Conservation (phyloP, 2,888 invertebrate species). For the Ophion ellenae region DNA sequence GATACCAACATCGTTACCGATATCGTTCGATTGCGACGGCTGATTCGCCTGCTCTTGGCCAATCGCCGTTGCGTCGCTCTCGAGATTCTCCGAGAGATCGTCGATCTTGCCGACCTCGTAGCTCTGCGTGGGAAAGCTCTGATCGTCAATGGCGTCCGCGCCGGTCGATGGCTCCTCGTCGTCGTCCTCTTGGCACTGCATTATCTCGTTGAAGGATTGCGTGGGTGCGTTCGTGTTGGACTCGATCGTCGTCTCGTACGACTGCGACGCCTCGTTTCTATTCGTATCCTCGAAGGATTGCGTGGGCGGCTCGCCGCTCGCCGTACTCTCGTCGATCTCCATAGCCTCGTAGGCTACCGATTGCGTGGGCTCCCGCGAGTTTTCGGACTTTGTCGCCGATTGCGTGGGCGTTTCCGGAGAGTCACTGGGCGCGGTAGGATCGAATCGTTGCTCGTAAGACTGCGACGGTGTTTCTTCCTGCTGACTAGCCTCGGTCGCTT, state of each 20-base stretch:
- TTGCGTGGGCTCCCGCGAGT: constrained; percentile 77
- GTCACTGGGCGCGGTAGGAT: constrained; percentile 71
- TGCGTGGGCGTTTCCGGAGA: constrained; percentile 78
- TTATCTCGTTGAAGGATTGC: constrained; percentile 79
- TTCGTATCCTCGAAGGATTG: constrained; percentile 79
- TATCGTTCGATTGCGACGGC: constrained; percentile 81
- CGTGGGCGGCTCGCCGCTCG: constrained; percentile 75
- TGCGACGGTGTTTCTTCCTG: constrained; percentile 79
- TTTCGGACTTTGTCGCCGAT: constrained; percentile 78
- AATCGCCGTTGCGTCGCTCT: constrained; percentile 77
- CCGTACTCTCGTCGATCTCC: constrained; percentile 75
- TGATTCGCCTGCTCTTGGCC: constrained; percentile 78
- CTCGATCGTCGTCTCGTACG: constrained; percentile 73
- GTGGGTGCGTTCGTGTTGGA: constrained; percentile 77
- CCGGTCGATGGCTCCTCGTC: constrained; percentile 54
- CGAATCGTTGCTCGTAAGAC: constrained; percentile 77
- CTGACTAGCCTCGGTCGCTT: constrained; percentile 72
- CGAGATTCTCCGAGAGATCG: constrained; percentile 75
- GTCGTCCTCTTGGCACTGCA: constrained; percentile 74
- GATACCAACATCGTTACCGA: constrained; percentile 76
- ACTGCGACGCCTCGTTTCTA: constrained; percentile 76
- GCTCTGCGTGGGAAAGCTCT: constrained; percentile 81
- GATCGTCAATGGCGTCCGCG: constrained; percentile 76
- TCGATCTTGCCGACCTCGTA: constrained; percentile 79
- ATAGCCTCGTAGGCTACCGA: constrained; percentile 76